These are phyloP conservation scores for Pachyseris speciosa DNA, from an alignment of 64 coral and sea anemone genomes.

Conservation along the genomic window DNA sequence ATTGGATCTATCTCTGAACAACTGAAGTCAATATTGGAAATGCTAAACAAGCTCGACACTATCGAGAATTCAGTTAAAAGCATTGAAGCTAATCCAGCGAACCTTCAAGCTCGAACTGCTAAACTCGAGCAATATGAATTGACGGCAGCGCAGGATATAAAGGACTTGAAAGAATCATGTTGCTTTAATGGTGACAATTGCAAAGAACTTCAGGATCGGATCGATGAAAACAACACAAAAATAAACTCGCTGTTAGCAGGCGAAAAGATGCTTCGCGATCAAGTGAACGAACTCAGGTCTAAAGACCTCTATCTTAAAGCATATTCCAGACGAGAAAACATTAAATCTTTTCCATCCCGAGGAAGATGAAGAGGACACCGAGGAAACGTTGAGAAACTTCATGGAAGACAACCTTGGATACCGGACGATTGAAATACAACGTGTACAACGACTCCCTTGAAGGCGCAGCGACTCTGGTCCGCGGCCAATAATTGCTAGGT, in stretches of 20 bases:
- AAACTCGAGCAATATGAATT: not conserved
- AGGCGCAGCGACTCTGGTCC: not conserved
- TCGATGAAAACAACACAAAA: not conserved
- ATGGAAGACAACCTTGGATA: not conserved
- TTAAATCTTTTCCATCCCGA: constrained; percentile 28
- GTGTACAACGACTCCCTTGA: not conserved
- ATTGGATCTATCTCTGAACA: not conserved
- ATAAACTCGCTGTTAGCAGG: too few relatives aligned
- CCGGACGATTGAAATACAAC: constrained; percentile 9
- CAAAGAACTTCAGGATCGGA: not conserved
- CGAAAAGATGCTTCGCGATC: not conserved
- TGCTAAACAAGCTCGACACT: not conserved
- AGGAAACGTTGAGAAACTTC: not conserved
- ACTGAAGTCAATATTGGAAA: not conserved
- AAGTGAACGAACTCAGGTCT: not conserved
- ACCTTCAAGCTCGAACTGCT: not conserved
- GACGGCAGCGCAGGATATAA: not conserved
- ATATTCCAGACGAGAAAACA: constrained; percentile 17
- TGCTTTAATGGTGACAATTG: not conserved
- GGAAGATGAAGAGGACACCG: not conserved
- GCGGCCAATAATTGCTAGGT: not conserved
- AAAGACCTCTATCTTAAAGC: constrained; percentile 28
- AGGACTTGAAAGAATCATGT: not conserved
- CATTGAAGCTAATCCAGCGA: not conserved
- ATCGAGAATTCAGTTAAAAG: not conserved